These are phyloP conservation scores for Heliothis peltigera DNA, from an alignment of 2,888 invertebrate species.

Conservation along the genomic window DNA sequence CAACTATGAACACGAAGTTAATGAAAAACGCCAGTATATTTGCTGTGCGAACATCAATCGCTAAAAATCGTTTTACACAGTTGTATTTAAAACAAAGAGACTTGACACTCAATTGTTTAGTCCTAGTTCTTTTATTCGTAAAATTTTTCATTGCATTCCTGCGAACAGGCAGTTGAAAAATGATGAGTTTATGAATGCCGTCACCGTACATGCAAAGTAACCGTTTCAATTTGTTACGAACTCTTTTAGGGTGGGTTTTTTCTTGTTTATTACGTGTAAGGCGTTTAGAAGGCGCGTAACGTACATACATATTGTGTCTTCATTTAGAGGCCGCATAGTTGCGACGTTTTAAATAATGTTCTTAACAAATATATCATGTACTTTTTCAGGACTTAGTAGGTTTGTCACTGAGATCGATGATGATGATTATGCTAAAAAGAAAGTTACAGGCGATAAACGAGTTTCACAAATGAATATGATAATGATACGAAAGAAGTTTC, in stretches of 20 bases:
- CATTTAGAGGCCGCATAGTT: neutral
- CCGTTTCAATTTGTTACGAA: constrained; percentile 19
- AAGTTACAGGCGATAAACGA: too few species aligned
- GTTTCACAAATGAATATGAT: too few species aligned
- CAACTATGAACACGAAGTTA: neutral
- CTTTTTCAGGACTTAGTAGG: too few species aligned
- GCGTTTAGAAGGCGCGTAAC: neutral
- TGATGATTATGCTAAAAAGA: too few species aligned
- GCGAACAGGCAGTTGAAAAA: constrained; percentile 66
- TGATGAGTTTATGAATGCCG: constrained; percentile 61
- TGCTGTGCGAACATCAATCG: constrained; percentile 3
- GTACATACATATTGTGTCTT: neutral
- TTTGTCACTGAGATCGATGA: too few species aligned
- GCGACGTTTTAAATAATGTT: too few species aligned
- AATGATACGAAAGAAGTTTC: too few species aligned
- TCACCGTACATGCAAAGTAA: constrained; percentile 18
- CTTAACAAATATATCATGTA: too few species aligned
- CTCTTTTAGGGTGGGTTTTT: constrained; percentile 10
- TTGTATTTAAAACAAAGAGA: constrained; percentile 38
- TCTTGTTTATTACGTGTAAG: neutral
- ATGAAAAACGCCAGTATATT: too few species aligned
- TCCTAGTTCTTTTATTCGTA: constrained; percentile 46
- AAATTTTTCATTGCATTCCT: constrained; percentile 59
- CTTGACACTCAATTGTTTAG: constrained; percentile 46
- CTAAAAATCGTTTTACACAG: neutral